phyloP scores from a whole-genome alignment of 2,113 vertebrate species.

The Uropsilus gracilis region DNA sequence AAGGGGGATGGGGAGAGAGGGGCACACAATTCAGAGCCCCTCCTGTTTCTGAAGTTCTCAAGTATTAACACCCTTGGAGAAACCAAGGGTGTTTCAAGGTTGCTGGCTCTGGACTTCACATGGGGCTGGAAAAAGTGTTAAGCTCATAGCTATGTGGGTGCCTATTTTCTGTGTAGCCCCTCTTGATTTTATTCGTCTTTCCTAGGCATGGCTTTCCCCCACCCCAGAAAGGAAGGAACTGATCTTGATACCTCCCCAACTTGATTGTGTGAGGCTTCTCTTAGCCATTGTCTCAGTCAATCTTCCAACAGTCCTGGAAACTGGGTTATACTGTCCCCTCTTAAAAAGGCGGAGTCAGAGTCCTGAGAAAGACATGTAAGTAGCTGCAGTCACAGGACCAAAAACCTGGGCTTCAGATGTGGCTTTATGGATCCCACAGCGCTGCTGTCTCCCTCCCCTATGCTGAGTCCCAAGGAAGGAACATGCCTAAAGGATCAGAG shows the following conservation, averaged over 20 bases:
- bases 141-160: not conserved
- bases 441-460: not conserved
- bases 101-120: not conserved
- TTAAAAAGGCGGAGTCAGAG: not conserved
- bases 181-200: not conserved
- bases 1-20: too few species aligned
- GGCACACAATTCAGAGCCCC: not conserved
- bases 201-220: not conserved
- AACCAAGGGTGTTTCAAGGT: not conserved
- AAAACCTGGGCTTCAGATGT: not conserved
- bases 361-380: not conserved
- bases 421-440: not conserved
- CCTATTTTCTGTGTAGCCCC: not conserved
- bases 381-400: not conserved
- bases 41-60: not conserved
- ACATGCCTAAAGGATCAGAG: rapidly evolving
- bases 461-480: not conserved
- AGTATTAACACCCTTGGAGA: not conserved
- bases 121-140: not conserved
- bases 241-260: not conserved
- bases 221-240: not conserved
- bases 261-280: not conserved
- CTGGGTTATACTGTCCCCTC: too few species aligned
- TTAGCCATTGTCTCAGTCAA: not conserved
- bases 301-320: not conserved